Evolutionary conservation across 2,797 vertebrate genomes (phyloP).

Genomic region (Eupleurogrammus muticus): DNA sequence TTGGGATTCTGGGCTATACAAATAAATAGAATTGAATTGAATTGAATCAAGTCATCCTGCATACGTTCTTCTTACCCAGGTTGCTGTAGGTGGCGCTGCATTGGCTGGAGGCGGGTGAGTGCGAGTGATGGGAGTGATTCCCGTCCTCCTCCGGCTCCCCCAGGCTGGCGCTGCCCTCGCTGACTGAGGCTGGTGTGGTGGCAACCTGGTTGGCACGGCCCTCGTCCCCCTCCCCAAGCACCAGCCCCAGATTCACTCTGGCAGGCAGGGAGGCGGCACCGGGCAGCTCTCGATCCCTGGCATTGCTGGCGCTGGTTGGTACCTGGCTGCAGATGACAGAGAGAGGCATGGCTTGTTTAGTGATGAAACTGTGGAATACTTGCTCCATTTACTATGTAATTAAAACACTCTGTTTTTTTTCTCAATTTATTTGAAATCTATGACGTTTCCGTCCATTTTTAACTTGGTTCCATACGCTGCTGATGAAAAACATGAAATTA

Average conservation of each 20-base stretch:
- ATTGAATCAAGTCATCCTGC: neutral
- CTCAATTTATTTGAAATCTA: neutral
- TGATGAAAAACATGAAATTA: constrained; percentile 6
- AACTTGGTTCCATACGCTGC: neutral
- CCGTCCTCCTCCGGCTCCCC: constrained; percentile 84
- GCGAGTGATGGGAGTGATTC: constrained; percentile 72
- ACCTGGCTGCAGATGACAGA: constrained; percentile 86
- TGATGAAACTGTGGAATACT: constrained; percentile 14
- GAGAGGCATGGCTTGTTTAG: constrained; percentile 20
- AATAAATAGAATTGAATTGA: too few species aligned
- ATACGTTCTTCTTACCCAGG: constrained; percentile 85
- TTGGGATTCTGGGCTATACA: too few species aligned
- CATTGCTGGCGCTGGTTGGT: constrained; percentile 78
- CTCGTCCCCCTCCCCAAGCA: constrained; percentile 54
- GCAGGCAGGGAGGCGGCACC: constrained; percentile 76
- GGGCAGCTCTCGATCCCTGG: constrained; percentile 78
- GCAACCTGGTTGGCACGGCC: constrained; percentile 57
- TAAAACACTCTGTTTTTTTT: constrained; percentile 2
- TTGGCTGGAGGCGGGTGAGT: constrained; percentile 85
- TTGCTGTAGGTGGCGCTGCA: constrained; percentile 97
- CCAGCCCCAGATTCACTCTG: constrained; percentile 78
- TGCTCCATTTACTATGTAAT: neutral
- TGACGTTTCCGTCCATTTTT: neutral
- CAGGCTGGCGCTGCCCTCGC: constrained; percentile 70
- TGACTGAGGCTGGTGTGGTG: constrained; percentile 62